Evolutionary conservation across 2,113 vertebrate species (phyloP).

Genomic region (Heterotilapia buettikoferi): DNA sequence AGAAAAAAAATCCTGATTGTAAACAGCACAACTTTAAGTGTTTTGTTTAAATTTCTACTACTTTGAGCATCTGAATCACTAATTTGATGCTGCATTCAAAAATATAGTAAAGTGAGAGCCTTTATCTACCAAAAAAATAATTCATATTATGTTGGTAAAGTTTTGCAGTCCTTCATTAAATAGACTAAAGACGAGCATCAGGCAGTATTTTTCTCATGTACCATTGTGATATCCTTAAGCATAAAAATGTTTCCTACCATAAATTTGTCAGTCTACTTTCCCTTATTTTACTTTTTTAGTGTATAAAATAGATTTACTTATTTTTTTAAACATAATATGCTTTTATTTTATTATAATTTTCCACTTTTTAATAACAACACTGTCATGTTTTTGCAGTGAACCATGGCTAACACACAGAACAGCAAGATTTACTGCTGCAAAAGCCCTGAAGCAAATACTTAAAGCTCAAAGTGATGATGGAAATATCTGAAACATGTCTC

Average conservation of each 20-base stretch:
- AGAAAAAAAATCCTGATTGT: not conserved
- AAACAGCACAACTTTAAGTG: not conserved
- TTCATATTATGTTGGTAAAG: not conserved
- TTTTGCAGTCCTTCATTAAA: not conserved
- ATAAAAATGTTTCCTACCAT: not conserved
- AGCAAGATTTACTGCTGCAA: not conserved
- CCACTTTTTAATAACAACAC: not conserved
- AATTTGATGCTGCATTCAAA: not conserved
- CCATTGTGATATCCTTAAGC: not conserved
- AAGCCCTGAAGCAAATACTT: not conserved
- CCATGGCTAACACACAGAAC: not conserved
- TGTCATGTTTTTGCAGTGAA: not conserved
- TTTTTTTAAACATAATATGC: not conserved
- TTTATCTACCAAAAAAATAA: not conserved
- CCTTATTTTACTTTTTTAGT: not conserved
- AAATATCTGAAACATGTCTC: not conserved
- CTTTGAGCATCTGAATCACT: not conserved
- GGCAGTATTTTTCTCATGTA: not conserved
- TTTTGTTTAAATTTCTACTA: not conserved
- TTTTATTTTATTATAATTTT: not conserved
- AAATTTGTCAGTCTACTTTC: not conserved
- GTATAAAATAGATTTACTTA: not conserved
- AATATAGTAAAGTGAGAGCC: not conserved
- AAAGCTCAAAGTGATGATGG: not conserved
- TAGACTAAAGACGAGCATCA: not conserved